These are phyloP conservation scores for Hydrochoerus hydrochaeris DNA, from an alignment of 2,113 vertebrate species.

Conservation along the genomic window DNA sequence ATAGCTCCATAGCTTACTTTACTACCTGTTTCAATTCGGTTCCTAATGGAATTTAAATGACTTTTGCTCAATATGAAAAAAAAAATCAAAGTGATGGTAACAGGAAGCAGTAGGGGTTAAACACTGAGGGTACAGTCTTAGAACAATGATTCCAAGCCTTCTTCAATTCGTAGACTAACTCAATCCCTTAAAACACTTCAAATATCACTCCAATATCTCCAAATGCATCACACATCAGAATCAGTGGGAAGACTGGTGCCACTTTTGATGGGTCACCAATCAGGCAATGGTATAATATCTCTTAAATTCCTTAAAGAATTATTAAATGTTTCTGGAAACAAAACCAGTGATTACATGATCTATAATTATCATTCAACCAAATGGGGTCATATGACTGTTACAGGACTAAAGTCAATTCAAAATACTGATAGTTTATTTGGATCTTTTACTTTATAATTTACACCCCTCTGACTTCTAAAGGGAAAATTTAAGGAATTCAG, in stretches of 20 bases:
- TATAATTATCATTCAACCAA: neutral
- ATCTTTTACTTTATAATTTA: neutral
- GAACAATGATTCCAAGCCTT: neutral
- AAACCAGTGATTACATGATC: neutral
- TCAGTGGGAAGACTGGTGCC: neutral
- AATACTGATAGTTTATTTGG: neutral
- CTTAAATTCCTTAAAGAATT: neutral
- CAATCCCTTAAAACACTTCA: neutral
- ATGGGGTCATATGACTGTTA: neutral
- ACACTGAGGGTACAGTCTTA: neutral
- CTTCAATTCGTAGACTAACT: neutral
- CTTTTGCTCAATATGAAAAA: neutral
- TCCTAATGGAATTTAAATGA: neutral
- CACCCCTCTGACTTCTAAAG: neutral
- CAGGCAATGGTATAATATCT: neutral
- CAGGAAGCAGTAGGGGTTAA: neutral
- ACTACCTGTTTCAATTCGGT: neutral
- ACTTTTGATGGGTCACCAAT: neutral
- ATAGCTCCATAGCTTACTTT: neutral
- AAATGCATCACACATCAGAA: neutral
- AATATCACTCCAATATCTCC: neutral
- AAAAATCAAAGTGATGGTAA: neutral
- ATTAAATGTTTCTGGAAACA: neutral
- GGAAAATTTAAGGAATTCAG: neutral
- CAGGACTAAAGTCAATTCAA: neutral